Evolutionary conservation across 1,140 invertebrate genomes (phyloP), one percentile per base, ranked within the genome.

Genomic region (Sycophaga agraensis): DNA sequence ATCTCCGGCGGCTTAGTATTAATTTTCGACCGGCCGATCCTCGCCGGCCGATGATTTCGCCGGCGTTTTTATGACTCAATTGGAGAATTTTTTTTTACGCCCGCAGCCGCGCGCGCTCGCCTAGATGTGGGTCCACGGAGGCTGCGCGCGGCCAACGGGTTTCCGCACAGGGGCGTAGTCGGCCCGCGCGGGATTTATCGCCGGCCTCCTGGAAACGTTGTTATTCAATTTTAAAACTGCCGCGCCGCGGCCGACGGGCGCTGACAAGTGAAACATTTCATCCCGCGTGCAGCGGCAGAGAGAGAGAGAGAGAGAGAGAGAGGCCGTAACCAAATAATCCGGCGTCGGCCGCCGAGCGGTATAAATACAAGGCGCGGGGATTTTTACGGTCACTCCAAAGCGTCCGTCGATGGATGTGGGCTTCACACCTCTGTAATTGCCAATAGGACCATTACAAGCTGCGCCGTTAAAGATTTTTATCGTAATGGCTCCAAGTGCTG

Each of bases 11-110:
- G n/a, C 50, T 57, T 43, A 45, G 55, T 61, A 49, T 64, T 51
- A 48, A 59, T 54, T 64, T 59, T 17, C 58, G 54, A 51, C 43
- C 53, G 60, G 24, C 37, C 17, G 28, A 50, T 48, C n/a, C 8
- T 14, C 9, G n/a, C 46, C 40, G 49, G 45, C 65, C 65, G 56
- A 39, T 71, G 63, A 73, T 75, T 74, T 69, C 19, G 48, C 26
- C 60, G 31, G 49, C n/a, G n/a, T 68, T 66, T 71, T 74, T 74
- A 69, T 62, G 68, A 67, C 70, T 73, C 71, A 69, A 74, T 73
- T 50, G 42, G 37, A 12, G n/a, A n/a, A n/a, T n/a, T n/a, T n/a
- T n/a, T n/a, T 24, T 60, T 55, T 54, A 55, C 42, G 40, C 65
- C 53, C 60, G 11, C 37, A 45, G 54, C 28, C 11, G 11, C 11